These are phyloP conservation scores for Bombus superbus DNA, from an alignment of 1,140 invertebrate genomes.

Conservation along the genomic window DNA sequence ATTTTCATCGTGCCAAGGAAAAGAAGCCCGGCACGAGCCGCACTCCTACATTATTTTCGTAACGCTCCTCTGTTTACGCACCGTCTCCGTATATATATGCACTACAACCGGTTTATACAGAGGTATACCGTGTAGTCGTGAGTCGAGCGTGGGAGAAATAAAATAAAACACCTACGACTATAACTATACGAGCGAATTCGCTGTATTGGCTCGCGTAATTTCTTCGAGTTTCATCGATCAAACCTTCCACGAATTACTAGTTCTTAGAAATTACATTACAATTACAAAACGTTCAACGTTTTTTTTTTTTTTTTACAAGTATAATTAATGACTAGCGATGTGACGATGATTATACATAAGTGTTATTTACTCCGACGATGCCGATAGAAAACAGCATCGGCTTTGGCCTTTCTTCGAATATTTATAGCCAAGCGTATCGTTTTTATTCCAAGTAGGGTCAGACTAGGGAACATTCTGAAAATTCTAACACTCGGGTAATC, in stretches of 20 bases:
- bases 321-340: background rate
- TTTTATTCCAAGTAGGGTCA: constrained; percentile 1
- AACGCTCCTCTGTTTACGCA: constrained; percentile 56
- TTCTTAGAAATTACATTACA: background rate
- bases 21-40: constrained; percentile 22
- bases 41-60: constrained; percentile 61
- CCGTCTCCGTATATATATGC: constrained; percentile 3
- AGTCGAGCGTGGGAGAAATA: background rate
- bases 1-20: constrained; percentile 35
- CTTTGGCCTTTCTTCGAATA: constrained; percentile 5
- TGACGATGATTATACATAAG: background rate
- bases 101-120: constrained; percentile 6
- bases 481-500: background rate
- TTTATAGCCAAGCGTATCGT: background rate
- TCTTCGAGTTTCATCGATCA: background rate
- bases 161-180: background rate
- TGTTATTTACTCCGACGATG: background rate
- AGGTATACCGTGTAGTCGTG: background rate
- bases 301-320: too few relatives aligned
- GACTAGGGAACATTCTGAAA: background rate
- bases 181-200: background rate
- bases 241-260: background rate
- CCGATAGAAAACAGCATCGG: background rate
- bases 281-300: too few relatives aligned
- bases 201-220: background rate